Evolutionary conservation across 2,113 vertebrate genomes (phyloP).

Genomic region (cattle (Bos taurus)): ARS-UCD2.0 NC_037350.1:27997001-27997500

Average conservation of each 20-base stretch:
- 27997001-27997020: not conserved
- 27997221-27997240: not conserved
- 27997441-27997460: not conserved
- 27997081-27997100: not conserved
- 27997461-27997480: not conserved
- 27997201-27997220: not conserved
- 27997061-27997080: not conserved
- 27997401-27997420: not conserved
- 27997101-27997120: not conserved
- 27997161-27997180: not conserved
- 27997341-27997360: not conserved
- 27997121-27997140: not conserved
- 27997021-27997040: not conserved
- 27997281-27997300: not conserved
- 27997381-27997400: not conserved
- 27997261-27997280: not conserved
- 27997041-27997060: not conserved
- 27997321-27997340: accelerated
- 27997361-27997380: not conserved
- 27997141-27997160: not conserved
- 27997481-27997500: not conserved
- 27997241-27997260: not conserved
- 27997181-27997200: not conserved
- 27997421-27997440: not conserved
- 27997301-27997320: not conserved